Base-by-base conservation (phyloP, 1,140 invertebrate species). In the Rhynchophorus ferrugineus region DNA sequence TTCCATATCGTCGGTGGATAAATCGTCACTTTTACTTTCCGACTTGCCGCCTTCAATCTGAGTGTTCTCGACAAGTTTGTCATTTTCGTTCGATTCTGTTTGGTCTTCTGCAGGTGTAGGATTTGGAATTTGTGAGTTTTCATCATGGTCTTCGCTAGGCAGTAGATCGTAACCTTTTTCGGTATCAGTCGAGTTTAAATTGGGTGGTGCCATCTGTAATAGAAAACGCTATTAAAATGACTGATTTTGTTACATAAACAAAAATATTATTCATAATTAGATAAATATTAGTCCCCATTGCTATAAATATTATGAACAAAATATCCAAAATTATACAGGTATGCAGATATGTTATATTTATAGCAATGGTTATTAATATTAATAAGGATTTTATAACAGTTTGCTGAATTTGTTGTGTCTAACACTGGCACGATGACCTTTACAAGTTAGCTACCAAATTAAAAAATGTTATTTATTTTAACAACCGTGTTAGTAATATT, bases 1-100 rank as follows among this genome's bases (percentile, higher is more conserved):
- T 44, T 62, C 63, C 5, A 61, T 57, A 3, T 58, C 61, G 13
- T 42, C 43, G 2, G 39, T 39, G 20, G 21, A 49, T 8, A 44
- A 18, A 16, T 55, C 43, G 3, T 54, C 51, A 17, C 11, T 22
- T 13, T 8, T 35, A 33, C 33, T 38, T 3, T n/a, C 18, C 16
- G 2, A 8, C 42, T 34, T 13, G 33, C 3, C 16, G 38, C 14
- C 1, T 3, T 36, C 9, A 6, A 21, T 20, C 7, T 16, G 1
- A 5, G 22, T 22, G n/a, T 29, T 33, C 33, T 50, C 39, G 11
- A 44, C 39, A 1, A 50, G 49, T 13, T 20, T 44, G n/a, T 51
- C 24, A 17, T 37, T 37, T 43, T 49, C 38, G 21, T 13, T 34
- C 9, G 37, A 6, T 7, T 36, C 39, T 44, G 13, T 36, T 5